A percentile compares a stretch with the other conserved stretches of the same genome.
Conservation (phyloP, 2,797 vertebrate genomes). For the Ciconia nigra region DNA sequence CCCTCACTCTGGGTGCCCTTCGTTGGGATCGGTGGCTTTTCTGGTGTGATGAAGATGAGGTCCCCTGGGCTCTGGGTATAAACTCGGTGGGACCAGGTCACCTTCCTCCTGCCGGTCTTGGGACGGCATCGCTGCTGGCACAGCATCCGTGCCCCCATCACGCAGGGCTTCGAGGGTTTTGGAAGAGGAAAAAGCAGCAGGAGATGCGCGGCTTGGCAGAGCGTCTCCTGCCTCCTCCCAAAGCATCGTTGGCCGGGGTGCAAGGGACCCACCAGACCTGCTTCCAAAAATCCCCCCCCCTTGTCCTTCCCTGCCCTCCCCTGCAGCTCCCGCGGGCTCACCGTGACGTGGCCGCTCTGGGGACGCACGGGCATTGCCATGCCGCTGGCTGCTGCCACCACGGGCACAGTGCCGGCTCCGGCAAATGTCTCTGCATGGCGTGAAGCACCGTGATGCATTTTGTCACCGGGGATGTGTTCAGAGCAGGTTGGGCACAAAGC, state of each 20-base stretch:
- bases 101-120: accelerated
- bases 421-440: not conserved
- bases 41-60: not conserved
- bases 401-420: accelerated
- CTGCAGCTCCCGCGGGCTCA: not conserved
- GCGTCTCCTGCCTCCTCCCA: accelerated
- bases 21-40: accelerated
- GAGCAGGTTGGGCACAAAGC: not conserved
- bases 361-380: accelerated
- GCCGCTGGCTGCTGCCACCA: not conserved
- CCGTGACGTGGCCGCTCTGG: accelerated
- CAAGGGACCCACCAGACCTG: not conserved
- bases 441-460: not conserved
- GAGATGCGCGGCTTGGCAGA: not conserved
- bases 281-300: not conserved
- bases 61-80: not conserved
- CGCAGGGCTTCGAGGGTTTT: accelerated
- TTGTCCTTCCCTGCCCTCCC: not conserved
- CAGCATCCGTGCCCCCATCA: accelerated
- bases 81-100: accelerated
- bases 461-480: not conserved
- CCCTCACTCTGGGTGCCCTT: no score
- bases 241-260: not conserved
- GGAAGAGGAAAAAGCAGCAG: not conserved
- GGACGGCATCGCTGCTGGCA: not conserved